These are phyloP conservation scores for Chrysemys picta DNA, from an alignment of 2,113 vertebrate genomes.

Conservation along the genomic window DNA sequence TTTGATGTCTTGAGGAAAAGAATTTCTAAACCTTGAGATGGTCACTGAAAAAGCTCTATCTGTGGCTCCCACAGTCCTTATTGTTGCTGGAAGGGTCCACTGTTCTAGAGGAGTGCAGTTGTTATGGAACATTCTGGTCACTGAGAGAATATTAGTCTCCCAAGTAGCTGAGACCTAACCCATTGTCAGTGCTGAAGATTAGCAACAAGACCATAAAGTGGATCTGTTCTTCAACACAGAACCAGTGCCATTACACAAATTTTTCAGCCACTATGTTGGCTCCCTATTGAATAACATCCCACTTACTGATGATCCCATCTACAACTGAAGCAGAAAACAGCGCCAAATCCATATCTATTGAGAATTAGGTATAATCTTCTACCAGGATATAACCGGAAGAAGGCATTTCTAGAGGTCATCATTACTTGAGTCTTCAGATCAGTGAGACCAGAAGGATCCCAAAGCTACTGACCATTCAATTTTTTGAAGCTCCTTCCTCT, in stretches of 20 bases:
- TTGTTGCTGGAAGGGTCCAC: not conserved
- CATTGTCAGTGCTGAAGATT: not conserved
- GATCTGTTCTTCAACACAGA: not conserved
- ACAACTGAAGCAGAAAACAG: not conserved
- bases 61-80: not conserved
- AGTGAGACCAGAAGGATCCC: not conserved
- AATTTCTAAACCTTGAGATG: not conserved
- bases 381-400: rapidly evolving
- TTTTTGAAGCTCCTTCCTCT: not conserved
- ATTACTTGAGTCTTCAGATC: not conserved
- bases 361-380: not conserved
- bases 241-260: not conserved
- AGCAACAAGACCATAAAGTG: not conserved
- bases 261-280: not conserved
- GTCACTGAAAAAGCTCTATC: not conserved
- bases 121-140: rapidly evolving
- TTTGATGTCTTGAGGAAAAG: not conserved
- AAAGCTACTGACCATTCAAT: not conserved
- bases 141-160: not conserved
- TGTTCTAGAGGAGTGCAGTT: not conserved
- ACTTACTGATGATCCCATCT: not conserved
- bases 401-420: not conserved
- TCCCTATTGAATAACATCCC: not conserved
- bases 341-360: not conserved
- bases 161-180: not conserved